Evolutionary conservation across 23 tunicate genomes (phyloP).

Genomic region (Clavelina lepadiformis): DNA sequence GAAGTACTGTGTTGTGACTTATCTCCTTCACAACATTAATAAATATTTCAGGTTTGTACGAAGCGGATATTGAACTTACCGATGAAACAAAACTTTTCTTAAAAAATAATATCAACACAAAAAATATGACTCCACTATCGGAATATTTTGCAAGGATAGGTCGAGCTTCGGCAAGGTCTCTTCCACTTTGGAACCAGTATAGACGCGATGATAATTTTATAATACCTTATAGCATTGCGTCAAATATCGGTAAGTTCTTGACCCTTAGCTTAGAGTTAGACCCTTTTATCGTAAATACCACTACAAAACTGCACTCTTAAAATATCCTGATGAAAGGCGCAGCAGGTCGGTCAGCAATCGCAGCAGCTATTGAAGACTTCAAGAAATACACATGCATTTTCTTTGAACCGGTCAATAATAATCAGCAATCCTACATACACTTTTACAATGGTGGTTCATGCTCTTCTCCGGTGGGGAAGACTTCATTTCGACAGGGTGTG

Average conservation of each 20-base stretch:
- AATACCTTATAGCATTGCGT: not conserved
- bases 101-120: not conserved
- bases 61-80: not conserved
- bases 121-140: not conserved
- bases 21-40: too few relatives aligned
- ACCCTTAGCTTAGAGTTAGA: not conserved
- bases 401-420: not conserved
- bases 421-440: constrained; percentile 17
- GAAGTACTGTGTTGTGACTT: too few relatives aligned
- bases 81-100: not conserved
- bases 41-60: not conserved
- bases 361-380: constrained; percentile 22
- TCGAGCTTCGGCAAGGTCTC: not conserved
- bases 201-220: not conserved
- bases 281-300: too few relatives aligned
- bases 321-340: not conserved
- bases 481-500: constrained; percentile 13
- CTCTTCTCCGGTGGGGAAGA: constrained; percentile 54
- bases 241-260: not conserved
- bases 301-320: too few relatives aligned
- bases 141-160: too few relatives aligned
- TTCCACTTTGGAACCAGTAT: not conserved
- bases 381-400: constrained; percentile 19
- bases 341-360: constrained; percentile 10
- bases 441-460: constrained; percentile 59